Percentiles rank a stretch among this genome's conserved stretches.
phyloP scores from a whole-genome alignment of 2,113 vertebrate genomes.

The Himantopus leucocephalus region DNA sequence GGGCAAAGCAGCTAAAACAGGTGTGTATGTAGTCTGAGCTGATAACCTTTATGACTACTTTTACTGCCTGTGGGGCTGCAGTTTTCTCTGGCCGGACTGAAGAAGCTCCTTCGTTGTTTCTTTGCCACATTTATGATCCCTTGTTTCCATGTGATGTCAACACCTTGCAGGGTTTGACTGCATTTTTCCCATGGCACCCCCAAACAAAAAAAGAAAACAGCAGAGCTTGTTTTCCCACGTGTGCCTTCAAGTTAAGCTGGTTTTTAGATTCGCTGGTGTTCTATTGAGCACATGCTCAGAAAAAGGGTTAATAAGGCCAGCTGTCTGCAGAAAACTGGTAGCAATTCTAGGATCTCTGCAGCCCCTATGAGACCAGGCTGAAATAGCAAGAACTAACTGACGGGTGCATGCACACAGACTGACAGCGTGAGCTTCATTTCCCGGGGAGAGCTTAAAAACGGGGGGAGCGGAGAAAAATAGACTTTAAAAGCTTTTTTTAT shows the following conservation, averaged over 20 bases:
- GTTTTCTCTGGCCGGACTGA: not conserved
- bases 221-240: not conserved
- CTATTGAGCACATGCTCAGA: not conserved
- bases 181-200: not conserved
- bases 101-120: not conserved
- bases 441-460: not conserved
- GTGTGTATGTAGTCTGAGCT: not conserved
- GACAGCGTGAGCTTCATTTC: not conserved
- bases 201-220: not conserved
- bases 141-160: not conserved
- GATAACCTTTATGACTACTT: not conserved
- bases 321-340: not conserved
- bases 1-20: not conserved
- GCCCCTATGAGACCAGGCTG: not conserved
- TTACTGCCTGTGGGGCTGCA: not conserved
- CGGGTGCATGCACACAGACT: rapidly evolving
- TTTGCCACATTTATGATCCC: not conserved
- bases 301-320: not conserved
- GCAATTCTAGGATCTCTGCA: not conserved
- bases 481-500: not conserved
- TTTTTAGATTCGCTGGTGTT: not conserved
- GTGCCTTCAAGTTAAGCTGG: not conserved
- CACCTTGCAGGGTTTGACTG: not conserved
- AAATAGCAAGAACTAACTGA: not conserved
- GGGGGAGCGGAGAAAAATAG: rapidly evolving